Evolutionary conservation across 2,888 invertebrate species (phyloP), one percentile per base, ranked within the genome.

Genomic region (Watsonalla binaria): DNA sequence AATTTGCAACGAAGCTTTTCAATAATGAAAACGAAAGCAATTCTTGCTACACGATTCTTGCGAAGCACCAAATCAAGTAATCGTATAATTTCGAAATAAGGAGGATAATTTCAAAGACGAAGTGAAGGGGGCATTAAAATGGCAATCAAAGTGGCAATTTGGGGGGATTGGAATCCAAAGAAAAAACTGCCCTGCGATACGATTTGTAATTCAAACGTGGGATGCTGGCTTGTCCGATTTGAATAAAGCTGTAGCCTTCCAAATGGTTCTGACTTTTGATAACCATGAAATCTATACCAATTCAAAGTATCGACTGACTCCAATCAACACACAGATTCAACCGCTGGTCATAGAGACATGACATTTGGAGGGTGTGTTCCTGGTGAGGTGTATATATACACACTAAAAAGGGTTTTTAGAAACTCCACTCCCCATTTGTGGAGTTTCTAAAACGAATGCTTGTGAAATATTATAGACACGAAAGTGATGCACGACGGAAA

Each of bases 151-250:
- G 85, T 76, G 85, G 81, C 84, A 88, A 88, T 87, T 83, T 76
- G 72, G 73, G 76, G 72, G 76, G 80, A 82, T 84, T 84, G 80
- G 80, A 82, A 85, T 83, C 80, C 76, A 70, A 72, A 84, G 24
- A 86, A 86, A 84, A 84, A 82, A 83, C 82, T 72, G 76, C 73
- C 76, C 79, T 82, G 83, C 85, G 86, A 88, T 82, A 83, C 85
- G 86, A 88, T 89, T 87, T 86, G 89, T 82, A 85, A 86, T 89
- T 84, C 89, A 86, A 88, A 88, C 85, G 80, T 85, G 78, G 84
- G 83, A 82, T 76, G 82, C 78, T 77, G 72, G 75, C 72, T 77
- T 83, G 79, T 81, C 77, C 76, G 82, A 84, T 86, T 86, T 85
- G 78, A 85, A 85, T 85, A 82, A 82, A 75, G 76, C 77, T 79